Conservation (phyloP, 2,113 vertebrate species). For the Dasyurus viverrinus region DNA sequence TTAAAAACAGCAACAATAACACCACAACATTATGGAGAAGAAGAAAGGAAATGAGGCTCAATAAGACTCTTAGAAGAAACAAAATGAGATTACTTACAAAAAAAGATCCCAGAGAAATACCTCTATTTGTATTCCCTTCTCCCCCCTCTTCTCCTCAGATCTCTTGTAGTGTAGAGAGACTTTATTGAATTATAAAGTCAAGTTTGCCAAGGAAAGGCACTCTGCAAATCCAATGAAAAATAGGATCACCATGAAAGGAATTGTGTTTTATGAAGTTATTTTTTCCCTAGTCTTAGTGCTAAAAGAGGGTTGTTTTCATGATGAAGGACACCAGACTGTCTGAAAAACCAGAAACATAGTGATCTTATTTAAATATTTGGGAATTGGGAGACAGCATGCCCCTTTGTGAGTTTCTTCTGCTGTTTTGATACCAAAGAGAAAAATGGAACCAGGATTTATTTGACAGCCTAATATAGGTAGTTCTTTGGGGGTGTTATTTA, state of each 20-base stretch:
- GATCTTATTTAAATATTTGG: neutral
- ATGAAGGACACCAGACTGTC: conserved; percentile 25
- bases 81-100: neutral
- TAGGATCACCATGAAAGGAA: conserved; percentile 35
- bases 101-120: neutral
- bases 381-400: neutral
- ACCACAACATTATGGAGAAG: conserved; percentile 9
- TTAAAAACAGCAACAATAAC: neutral
- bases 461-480: neutral
- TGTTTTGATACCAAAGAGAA: neutral
- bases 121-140: conserved; percentile 6
- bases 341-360: conserved; percentile 28
- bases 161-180: neutral
- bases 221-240: conserved; percentile 53
- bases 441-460: too few relatives aligned
- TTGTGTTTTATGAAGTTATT: conserved; percentile 58
- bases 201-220: conserved; percentile 19
- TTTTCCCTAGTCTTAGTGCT: conserved; percentile 50
- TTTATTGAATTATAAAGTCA: neutral
- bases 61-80: neutral
- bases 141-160: too few relatives aligned
- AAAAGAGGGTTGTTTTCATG: conserved; percentile 43
- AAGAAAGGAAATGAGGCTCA: neutral
- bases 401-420: neutral
- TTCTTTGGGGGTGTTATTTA: neutral